Evolutionary conservation across 2,888 invertebrate species (phyloP).

Genomic region (Drosophila cognata): DNA sequence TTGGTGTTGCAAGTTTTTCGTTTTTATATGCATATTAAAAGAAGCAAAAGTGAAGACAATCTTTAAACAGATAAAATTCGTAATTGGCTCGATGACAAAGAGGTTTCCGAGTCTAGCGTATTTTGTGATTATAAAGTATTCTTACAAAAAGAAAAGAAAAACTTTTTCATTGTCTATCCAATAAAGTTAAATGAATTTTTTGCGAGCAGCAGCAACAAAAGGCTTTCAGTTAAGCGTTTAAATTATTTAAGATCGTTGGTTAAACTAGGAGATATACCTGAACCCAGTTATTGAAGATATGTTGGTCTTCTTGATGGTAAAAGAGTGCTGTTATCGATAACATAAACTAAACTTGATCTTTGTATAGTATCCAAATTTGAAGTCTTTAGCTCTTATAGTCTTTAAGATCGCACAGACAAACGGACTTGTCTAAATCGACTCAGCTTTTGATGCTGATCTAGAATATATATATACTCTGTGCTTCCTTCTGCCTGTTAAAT

Average conservation of each 20-base stretch:
- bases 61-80: background rate
- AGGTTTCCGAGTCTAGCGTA: background rate
- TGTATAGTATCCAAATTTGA: background rate
- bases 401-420: background rate
- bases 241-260: background rate
- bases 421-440: background rate
- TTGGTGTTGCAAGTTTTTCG: background rate
- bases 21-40: constrained; percentile 17
- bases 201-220: background rate
- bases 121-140: background rate
- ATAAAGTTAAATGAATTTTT: background rate
- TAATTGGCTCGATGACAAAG: background rate
- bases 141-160: background rate
- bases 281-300: background rate
- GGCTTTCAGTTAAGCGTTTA: background rate
- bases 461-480: background rate
- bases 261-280: background rate
- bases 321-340: background rate
- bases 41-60: background rate
- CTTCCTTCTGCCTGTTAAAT: background rate
- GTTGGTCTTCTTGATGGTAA: background rate
- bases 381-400: background rate
- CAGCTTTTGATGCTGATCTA: background rate
- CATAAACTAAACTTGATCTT: background rate
- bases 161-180: constrained; percentile 1